These are phyloP conservation scores for Denticeps clupeoides DNA, from an alignment of 2,797 vertebrate genomes.

Conservation along the genomic window DNA sequence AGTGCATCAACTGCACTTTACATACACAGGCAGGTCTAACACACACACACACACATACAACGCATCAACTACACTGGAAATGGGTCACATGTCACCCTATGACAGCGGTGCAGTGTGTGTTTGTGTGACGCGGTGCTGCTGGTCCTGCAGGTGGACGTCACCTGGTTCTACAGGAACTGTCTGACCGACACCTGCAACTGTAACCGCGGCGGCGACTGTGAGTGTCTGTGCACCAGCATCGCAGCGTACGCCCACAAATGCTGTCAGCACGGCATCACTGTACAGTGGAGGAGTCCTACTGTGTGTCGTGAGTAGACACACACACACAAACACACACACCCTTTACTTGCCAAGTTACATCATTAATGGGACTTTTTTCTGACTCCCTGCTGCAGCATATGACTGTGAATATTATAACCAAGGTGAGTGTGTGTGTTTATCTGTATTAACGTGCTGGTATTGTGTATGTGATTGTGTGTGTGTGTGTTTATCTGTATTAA, in stretches of 20 bases:
- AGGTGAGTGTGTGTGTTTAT: slow-evolving; percentile 60
- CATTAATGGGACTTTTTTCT: too few species aligned
- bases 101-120: too few species aligned
- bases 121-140: too few species aligned
- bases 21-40: neutral
- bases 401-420: slow-evolving; percentile 97
- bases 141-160: slow-evolving; percentile 81
- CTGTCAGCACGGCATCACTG: slow-evolving; percentile 80
- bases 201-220: slow-evolving; percentile 90
- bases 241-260: slow-evolving; percentile 93
- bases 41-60: neutral
- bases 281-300: slow-evolving; percentile 83
- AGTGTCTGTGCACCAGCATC: slow-evolving; percentile 89
- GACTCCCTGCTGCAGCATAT: slow-evolving; percentile 68
- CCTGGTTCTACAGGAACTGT: slow-evolving; percentile 96
- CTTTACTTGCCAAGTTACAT: neutral
- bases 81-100: too few species aligned
- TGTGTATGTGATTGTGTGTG: neutral
- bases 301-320: slow-evolving; percentile 74
- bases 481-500: neutral
- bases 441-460: neutral
- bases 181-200: slow-evolving; percentile 95
- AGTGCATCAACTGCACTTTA: neutral
- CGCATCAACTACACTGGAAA: too few species aligned
- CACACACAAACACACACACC: slow-evolving; percentile 2